These are phyloP conservation scores for Drosophila planitibia DNA, from an alignment of 2,888 invertebrate genomes.

Conservation along the genomic window DNA sequence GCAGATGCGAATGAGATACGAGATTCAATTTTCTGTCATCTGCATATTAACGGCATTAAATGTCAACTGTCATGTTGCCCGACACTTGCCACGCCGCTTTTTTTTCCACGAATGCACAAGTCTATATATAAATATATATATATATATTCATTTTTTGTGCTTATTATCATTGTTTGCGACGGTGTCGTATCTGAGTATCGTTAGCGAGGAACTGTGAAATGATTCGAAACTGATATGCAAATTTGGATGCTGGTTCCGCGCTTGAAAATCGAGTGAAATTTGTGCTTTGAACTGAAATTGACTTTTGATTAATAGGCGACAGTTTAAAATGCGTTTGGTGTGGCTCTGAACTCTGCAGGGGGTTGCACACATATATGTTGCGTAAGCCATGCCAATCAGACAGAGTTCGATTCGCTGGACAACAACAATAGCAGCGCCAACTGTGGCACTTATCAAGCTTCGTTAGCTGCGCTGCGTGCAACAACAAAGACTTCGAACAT, in stretches of 20 bases:
- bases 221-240: conserved; percentile 70
- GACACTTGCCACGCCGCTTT: conserved; percentile 44
- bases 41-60: conserved; percentile 60
- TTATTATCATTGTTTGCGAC: conserved; percentile 31
- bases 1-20: conserved; percentile 37
- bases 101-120: conserved; percentile 14
- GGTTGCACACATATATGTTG: conserved; percentile 15
- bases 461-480: conserved; percentile 32
- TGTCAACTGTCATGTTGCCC: conserved; percentile 63
- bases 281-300: conserved; percentile 30
- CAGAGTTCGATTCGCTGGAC: conserved; percentile 3
- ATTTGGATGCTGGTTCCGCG: conserved; percentile 25
- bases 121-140: not conserved
- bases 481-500: not conserved
- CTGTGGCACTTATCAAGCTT: conserved; percentile 44
- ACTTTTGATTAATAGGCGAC: conserved; percentile 50
- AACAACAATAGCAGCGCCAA: conserved; percentile 15
- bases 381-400: conserved; percentile 39
- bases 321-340: conserved; percentile 38
- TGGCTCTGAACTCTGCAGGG: conserved; percentile 5
- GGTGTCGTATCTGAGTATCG: conserved; percentile 21
- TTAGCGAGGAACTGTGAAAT: conserved; percentile 66
- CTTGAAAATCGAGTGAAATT: conserved; percentile 54
- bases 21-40: conserved; percentile 38
- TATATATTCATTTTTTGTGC: conserved; percentile 3